Percentiles rank a stretch among this genome's conserved stretches.
These are phyloP conservation scores for Sphaerodactylus townsendi DNA, from an alignment of 2,113 vertebrate genomes.

Conservation along the genomic window DNA sequence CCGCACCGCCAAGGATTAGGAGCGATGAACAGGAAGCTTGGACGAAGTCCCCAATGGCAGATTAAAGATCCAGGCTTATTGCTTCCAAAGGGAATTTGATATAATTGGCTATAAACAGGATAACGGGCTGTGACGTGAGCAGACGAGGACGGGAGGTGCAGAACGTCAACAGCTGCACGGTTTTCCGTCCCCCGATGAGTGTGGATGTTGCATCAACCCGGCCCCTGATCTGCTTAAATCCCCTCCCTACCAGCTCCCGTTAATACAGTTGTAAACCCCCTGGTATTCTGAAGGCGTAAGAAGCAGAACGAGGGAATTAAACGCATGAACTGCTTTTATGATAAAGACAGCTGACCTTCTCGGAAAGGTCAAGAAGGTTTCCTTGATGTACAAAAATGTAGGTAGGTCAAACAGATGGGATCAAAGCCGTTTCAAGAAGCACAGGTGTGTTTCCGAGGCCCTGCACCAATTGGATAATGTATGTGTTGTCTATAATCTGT, in stretches of 20 bases:
- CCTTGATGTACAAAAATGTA: no score
- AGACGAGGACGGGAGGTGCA: background rate
- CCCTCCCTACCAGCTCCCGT: background rate
- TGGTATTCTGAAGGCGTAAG: background rate
- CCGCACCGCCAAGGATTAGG: constrained; percentile 20
- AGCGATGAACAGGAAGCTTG: constrained; percentile 13
- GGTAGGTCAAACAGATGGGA: no score
- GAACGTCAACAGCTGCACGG: background rate
- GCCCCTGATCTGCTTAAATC: background rate
- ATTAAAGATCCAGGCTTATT: constrained; percentile 30
- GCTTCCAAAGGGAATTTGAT: constrained; percentile 6
- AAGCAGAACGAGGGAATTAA: background rate
- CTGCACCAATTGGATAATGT: no score
- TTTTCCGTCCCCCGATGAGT: background rate
- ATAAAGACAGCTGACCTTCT: no score
- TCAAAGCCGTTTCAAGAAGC: no score
- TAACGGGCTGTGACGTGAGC: background rate
- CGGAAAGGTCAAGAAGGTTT: no score
- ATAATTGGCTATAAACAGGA: constrained; percentile 19
- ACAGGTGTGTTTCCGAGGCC: no score
- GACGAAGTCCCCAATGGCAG: constrained; percentile 15
- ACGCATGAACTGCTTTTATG: no score
- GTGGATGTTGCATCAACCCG: background rate
- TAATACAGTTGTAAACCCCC: background rate
- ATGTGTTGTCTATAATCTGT: no score